phyloP scores from a whole-genome alignment of 2,797 vertebrate species.

The Onychomys arenicola region DNA sequence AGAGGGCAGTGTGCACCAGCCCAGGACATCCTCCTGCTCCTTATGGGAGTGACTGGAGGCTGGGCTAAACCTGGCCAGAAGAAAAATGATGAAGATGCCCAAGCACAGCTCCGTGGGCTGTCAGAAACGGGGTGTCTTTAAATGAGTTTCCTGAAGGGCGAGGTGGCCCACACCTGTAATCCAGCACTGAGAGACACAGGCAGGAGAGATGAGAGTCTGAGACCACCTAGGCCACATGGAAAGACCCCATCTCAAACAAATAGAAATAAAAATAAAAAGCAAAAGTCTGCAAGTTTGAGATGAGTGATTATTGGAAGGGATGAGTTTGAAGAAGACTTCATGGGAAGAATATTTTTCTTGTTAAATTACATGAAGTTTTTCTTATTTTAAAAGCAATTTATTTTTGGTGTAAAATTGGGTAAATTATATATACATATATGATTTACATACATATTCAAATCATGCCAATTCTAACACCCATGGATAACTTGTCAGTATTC shows the following conservation, averaged over 20 bases:
- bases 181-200: neutral
- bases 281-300: neutral
- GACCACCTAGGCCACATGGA: neutral
- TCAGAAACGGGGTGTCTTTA: neutral
- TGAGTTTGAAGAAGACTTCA: neutral
- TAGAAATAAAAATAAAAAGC: neutral
- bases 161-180: neutral
- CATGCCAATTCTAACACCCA: neutral
- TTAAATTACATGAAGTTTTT: neutral
- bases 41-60: neutral
- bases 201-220: neutral
- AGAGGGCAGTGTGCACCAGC: too few species aligned
- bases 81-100: neutral
- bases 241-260: neutral
- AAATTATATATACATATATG: neutral
- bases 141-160: neutral
- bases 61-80: neutral
- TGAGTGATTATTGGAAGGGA: neutral
- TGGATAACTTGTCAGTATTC: constrained; percentile 13
- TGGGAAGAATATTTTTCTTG: neutral
- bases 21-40: neutral
- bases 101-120: neutral
- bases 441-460: neutral
- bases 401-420: neutral
- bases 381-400: neutral